Percentiles rank a stretch among this genome's conserved stretches.
Evolutionary conservation across 2,113 vertebrate species (phyloP).

Genomic region (Carassius carassius): DNA sequence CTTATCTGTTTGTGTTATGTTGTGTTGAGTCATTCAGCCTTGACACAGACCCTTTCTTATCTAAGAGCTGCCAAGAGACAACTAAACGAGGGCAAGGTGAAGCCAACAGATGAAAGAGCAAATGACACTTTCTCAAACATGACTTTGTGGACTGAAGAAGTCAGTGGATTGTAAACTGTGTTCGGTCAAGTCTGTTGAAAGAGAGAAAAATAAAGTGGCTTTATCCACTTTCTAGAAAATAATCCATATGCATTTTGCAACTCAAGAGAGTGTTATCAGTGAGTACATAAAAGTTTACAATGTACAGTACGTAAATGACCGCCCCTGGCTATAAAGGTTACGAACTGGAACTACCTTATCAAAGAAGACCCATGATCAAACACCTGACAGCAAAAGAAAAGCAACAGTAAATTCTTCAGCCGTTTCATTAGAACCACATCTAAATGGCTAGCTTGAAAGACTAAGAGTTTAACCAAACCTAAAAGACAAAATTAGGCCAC

Average conservation of each 20-base stretch:
- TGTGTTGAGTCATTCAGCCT: slow-evolving; percentile 60
- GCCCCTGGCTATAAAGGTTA: background rate
- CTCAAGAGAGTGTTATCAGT: background rate
- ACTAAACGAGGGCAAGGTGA: slow-evolving; percentile 54
- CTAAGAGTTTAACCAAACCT: background rate
- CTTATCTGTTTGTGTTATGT: slow-evolving; percentile 51
- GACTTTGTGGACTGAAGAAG: slow-evolving; percentile 34
- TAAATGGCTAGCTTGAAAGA: background rate
- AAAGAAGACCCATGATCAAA: background rate
- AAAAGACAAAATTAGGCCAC: background rate
- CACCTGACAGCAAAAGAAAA: background rate
- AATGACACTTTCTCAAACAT: slow-evolving; percentile 49
- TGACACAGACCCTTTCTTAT: slow-evolving; percentile 56
- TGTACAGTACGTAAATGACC: background rate
- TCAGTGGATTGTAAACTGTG: slow-evolving; percentile 5
- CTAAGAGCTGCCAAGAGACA: slow-evolving; percentile 56
- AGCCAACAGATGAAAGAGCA: slow-evolving; percentile 50
- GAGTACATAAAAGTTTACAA: background rate
- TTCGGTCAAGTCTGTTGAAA: slow-evolving; percentile 22
- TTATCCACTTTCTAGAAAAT: background rate
- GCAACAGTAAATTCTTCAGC: background rate
- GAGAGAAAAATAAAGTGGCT: slow-evolving; percentile 42
- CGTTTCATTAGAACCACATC: background rate
- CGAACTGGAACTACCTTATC: background rate
- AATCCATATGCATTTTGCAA: background rate